A percentile compares a stretch with the other conserved stretches of the same genome.
Evolutionary conservation across 1,140 invertebrate species (phyloP).

Genomic region (Drosophila melanica): DNA sequence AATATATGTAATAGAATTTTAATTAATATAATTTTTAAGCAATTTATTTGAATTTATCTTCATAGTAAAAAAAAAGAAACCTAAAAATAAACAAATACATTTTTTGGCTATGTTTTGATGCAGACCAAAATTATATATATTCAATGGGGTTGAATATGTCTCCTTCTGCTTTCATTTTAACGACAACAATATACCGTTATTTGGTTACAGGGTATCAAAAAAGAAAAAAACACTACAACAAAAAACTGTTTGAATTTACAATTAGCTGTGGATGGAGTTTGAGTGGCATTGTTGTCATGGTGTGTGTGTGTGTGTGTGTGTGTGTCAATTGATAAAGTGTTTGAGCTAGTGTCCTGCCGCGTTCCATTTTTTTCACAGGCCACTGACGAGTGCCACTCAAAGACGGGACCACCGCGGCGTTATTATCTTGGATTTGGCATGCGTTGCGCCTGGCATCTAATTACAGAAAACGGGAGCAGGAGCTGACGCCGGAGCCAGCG

Average conservation of each 20-base stretch:
- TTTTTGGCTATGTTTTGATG: no score
- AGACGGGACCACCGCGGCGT: constrained; percentile 70
- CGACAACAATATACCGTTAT: neutral
- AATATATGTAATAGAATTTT: no score
- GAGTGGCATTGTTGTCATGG: constrained; percentile 66
- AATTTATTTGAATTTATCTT: no score
- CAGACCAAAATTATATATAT: neutral
- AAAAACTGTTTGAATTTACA: constrained; percentile 77
- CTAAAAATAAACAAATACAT: no score
- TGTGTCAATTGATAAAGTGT: constrained; percentile 75
- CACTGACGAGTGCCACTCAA: constrained; percentile 74
- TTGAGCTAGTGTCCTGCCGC: constrained; percentile 69
- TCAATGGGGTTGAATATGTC: no score
- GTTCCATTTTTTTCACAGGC: constrained; percentile 54
- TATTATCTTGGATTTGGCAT: constrained; percentile 77
- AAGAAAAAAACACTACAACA: constrained; percentile 2
- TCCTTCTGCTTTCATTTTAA: neutral
- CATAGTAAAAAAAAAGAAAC: no score
- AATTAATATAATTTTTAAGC: no score
- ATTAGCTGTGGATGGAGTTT: constrained; percentile 61
- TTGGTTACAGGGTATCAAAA: neutral
- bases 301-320: constrained; percentile 36
- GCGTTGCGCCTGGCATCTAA: constrained; percentile 74
- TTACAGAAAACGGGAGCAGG: constrained; percentile 57
- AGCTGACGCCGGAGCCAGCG: constrained; percentile 6